Evolutionary conservation across 2,888 invertebrate species (phyloP).

Genomic region (Tubiluchus corallicola): DNA sequence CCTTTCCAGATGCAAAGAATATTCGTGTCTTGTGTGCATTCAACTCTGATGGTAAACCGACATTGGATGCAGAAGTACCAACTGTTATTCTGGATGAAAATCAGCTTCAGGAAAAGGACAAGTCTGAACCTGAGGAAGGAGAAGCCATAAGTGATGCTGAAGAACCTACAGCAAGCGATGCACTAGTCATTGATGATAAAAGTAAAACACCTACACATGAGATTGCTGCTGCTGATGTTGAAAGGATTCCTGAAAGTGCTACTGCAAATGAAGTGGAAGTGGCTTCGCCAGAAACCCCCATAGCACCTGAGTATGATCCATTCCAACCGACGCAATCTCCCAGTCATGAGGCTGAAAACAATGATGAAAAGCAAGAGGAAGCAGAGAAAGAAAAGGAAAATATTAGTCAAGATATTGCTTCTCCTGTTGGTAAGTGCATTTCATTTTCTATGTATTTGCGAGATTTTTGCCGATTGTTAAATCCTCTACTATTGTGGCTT

Average conservation of each 20-base stretch:
- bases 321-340: constrained; percentile 73
- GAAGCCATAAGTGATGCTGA: not conserved
- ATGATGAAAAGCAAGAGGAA: no score
- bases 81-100: not conserved
- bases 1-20: not conserved
- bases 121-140: not conserved
- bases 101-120: no score
- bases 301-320: constrained; percentile 49
- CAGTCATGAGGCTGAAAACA: no score
- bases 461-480: no score
- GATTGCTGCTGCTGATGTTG: constrained; percentile 14
- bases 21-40: not conserved
- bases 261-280: not conserved
- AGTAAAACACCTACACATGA: constrained; percentile 15
- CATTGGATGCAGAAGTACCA: not conserved
- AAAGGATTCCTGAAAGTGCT: constrained; percentile 36
- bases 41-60: not conserved
- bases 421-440: no score
- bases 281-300: not conserved
- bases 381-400: no score
- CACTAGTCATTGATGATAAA: no score
- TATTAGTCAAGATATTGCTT: no score
- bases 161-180: not conserved
- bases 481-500: no score
- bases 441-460: no score